These are phyloP conservation scores for Colostygia pectinataria DNA, from an alignment of 2,888 invertebrate genomes.

Conservation along the genomic window DNA sequence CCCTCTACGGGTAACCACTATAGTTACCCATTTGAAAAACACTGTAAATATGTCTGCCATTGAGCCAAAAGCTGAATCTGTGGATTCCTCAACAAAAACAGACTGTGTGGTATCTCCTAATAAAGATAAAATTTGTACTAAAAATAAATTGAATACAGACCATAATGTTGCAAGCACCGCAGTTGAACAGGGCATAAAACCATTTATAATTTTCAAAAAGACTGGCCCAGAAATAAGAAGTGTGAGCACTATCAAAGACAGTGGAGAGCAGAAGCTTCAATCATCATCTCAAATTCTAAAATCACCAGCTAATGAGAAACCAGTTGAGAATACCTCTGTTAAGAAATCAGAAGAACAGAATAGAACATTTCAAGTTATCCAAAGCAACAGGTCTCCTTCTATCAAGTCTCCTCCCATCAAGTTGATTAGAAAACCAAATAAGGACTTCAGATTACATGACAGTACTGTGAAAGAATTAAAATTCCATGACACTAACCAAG, in stretches of 20 bases:
- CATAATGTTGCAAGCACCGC: conserved; percentile 1
- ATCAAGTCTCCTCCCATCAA: conserved; percentile 21
- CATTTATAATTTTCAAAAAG: conserved; percentile 16
- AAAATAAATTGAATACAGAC: conserved; percentile 11
- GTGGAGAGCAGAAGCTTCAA: conserved; percentile 9
- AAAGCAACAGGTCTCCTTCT: conserved; percentile 11
- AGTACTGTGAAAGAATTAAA: conserved; percentile 9
- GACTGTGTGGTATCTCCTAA: conserved; percentile 8
- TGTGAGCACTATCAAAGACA: conserved; percentile 21
- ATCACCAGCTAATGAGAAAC: conserved; percentile 19
- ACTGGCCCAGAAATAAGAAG: conserved; percentile 28
- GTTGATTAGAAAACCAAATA: conserved; percentile 15
- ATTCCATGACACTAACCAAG: not conserved
- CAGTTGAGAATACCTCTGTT: conserved; percentile 1
- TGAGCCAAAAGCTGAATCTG: conserved; percentile 37
- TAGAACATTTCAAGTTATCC: conserved; percentile 1
- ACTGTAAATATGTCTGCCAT: conserved; percentile 18
- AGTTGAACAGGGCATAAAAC: not conserved
- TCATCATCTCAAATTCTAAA: conserved; percentile 8
- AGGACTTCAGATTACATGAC: conserved; percentile 10
- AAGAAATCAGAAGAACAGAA: conserved; percentile 5
- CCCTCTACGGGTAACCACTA: conserved; percentile 20
- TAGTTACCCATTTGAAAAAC: conserved; percentile 5
- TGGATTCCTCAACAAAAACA: conserved; percentile 44
- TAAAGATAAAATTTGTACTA: conserved; percentile 10